Evolutionary conservation across 2,797 vertebrate species (phyloP), one percentile per base, ranked within the genome.

Genomic region (Pyrrhura leucotis): DNA sequence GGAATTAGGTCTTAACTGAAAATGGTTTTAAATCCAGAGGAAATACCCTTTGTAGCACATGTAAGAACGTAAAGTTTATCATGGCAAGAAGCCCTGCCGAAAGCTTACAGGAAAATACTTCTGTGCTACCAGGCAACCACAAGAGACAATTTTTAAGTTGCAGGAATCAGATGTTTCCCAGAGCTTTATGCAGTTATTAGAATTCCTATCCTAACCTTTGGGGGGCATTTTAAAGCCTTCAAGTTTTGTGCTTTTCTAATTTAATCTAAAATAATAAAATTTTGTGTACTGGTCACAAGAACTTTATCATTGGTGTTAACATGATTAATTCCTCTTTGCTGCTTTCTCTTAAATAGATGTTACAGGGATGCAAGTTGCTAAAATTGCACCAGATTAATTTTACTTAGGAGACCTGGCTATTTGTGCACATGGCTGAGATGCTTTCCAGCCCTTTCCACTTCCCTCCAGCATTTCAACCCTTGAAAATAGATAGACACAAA

Each of bases 101-200:
- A 84, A 91, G 51, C 80, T 93, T 79, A 73, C 63, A 95, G 63
- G 79, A 93, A 90, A 96, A 74, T 85, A 78, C 79, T 94, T 93
- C 91, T 82, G 35, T 87, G 71, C 80, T 95, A 95, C 89, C 80
- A 97, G 96, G 95, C 83, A 94, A 94, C 92, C 95, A 85, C 89
- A 95, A 94, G 80, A 96, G 94, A 96, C 85, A 71, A 82, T 73
- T 93, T 81, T 81, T 31, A 93, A 90, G 17, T 74, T 87, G 33
- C 80, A 85, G 93, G 87, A 92, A 95, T 82, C 81, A 48, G 80
- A 92, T 73, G 63, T 74, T 95, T 95, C 80, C 77, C 63, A 29
- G 66, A 90, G 53, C 22, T 73, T 89, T 73, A 25, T 65, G 21
- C 39, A 74, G 35, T 50, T 79, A 56, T 67, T 73, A 86, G 53